Evolutionary conservation across 2,113 vertebrate species (phyloP).

Genomic region (Neodon shergylaensis): DNA sequence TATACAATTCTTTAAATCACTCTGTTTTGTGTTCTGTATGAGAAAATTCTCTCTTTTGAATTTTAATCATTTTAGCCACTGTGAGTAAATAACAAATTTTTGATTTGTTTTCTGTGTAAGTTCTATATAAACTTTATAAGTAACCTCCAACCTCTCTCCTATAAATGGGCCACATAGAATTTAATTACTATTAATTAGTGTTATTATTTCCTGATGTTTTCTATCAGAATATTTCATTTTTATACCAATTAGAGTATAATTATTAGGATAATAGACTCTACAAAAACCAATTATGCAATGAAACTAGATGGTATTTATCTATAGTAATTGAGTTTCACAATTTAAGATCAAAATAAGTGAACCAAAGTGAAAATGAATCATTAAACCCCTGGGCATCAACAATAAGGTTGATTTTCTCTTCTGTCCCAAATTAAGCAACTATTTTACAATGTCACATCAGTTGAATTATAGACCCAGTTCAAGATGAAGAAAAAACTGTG

Average conservation of each 20-base stretch:
- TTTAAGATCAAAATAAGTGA: constrained; percentile 78
- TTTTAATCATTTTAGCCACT: not conserved
- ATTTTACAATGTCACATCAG: constrained; percentile 55
- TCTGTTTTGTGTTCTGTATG: not conserved
- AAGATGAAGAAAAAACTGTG: not conserved
- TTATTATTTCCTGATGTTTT: constrained; percentile 78
- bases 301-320: constrained; percentile 75
- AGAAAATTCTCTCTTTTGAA: not conserved
- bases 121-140: constrained; percentile 62
- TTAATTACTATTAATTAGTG: constrained; percentile 79
- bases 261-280: constrained; percentile 80
- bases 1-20: not conserved
- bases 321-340: constrained; percentile 75
- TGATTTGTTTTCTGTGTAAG: constrained; percentile 1
- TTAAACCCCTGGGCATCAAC: constrained; percentile 77
- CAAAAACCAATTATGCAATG: constrained; percentile 76
- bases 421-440: constrained; percentile 60
- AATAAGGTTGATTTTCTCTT: constrained; percentile 71
- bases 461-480: constrained; percentile 44
- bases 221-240: constrained; percentile 79
- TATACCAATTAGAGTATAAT: constrained; percentile 76
- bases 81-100: not conserved
- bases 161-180: constrained; percentile 29
- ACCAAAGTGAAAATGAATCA: constrained; percentile 73
- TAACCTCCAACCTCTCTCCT: constrained; percentile 29